Percentiles rank a stretch among this genome's conserved stretches.
Conservation (phyloP, 2,113 vertebrate genomes). For the Anguilla rostrata region DNA sequence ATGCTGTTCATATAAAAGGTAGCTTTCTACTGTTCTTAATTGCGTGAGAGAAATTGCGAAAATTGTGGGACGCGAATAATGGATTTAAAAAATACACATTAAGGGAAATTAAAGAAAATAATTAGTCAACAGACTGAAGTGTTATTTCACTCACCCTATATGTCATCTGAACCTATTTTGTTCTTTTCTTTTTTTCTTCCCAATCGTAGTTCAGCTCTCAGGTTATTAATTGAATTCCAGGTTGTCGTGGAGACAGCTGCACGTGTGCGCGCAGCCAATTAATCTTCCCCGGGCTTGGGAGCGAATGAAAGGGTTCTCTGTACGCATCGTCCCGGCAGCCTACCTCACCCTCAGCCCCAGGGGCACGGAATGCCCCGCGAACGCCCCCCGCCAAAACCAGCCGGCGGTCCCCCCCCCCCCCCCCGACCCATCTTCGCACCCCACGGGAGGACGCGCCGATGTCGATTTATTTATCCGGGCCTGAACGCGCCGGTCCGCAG, state of each 20-base stretch:
- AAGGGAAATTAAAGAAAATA: too few species aligned
- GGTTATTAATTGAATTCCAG: slow-evolving; percentile 58
- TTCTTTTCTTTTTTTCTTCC: slow-evolving; percentile 19
- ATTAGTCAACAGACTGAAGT: background rate
- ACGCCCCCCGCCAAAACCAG: background rate
- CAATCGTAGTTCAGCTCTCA: slow-evolving; percentile 41
- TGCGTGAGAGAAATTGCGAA: background rate
- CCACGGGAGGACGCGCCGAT: background rate
- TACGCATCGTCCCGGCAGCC: background rate
- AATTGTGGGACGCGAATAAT: background rate
- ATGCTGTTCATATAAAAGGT: background rate
- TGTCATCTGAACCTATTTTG: background rate
- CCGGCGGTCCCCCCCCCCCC: too few species aligned
- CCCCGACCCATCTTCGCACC: background rate
- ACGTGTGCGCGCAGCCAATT: slow-evolving; percentile 52
- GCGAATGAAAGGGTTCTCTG: background rate
- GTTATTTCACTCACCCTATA: background rate
- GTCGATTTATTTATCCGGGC: background rate
- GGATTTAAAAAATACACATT: background rate
- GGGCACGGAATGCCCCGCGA: background rate
- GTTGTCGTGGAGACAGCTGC: slow-evolving; percentile 60
- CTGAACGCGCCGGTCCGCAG: background rate
- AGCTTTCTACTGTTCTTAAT: background rate
- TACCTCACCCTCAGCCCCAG: background rate
- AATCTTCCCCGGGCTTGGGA: slow-evolving; percentile 40